Evolutionary conservation across 2,797 vertebrate genomes (phyloP), one percentile per base, ranked within the genome.

Genomic region (Phrynocephalus forsythii): DNA sequence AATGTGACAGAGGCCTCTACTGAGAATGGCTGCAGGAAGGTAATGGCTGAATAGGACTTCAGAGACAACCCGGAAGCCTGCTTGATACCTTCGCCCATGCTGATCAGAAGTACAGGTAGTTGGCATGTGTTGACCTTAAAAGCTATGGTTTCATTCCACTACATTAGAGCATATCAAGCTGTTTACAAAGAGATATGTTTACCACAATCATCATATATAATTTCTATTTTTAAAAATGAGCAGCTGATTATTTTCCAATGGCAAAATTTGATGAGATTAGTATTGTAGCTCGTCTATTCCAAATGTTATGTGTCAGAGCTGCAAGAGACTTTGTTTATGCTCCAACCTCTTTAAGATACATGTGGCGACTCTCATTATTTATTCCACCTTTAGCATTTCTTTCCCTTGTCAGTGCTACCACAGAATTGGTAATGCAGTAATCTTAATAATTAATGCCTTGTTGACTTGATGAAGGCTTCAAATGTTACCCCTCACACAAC

Each of bases 381-480:
- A 89, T 56, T 15, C 67, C n/a, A 3, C 3, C 66, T 91, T 91
- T 83, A 50, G 84, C 56, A 1, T 83, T 86, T 77, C 72, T 87
- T 81, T 30, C 22, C 1, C 33, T 38, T 76, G 18, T 10, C 30
- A 26, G 16, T 1, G 15, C 79, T 1, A 84, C 3, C 60, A 84
- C 90, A 85, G 30, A 88, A 86, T 26, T 91, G 22, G 24, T 16
- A 67, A 80, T 1, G 33, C 3, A 63, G n/a, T 44, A 81, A 60
- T 86, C 76, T 86, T 48, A 86, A 86, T 88, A 84, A 88, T 88
- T 88, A 88, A 88, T 79, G 85, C 77, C 88, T 87, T 81, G 63
- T 76, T 84, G 77, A 84, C 85, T 84, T 90, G 77, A 82, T 86
- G 48, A 77, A 26, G 66, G 84, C 85, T 86, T 89, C 84, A 86